Evolutionary conservation across 2,113 vertebrate species (phyloP), one percentile per base, ranked within the genome.

Genomic region (Xerus inauris): DNA sequence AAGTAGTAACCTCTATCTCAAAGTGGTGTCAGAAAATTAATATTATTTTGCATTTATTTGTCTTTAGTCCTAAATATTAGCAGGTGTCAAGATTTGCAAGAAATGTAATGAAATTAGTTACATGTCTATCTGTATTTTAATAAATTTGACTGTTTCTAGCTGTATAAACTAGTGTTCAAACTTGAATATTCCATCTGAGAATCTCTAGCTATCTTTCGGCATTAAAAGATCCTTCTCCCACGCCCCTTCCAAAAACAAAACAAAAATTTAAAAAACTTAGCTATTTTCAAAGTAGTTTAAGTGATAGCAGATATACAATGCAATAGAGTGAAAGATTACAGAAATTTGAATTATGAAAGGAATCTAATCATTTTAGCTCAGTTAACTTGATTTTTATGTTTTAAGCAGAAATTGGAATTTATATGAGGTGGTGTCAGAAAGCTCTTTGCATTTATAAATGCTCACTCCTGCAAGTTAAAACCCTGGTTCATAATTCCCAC

Each of bases 401-500:
- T 98, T 95, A 98, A 98, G 97, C 98, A 98, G 98, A 98, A 99
- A 98, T 98, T 98, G 97, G 97, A 98, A 98, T 98, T 98, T 98
- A 88, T 98, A 97, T 98, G 97, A 94, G 95, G 83, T 20, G 28
- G 97, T 98, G 97, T 98, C 98, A 98, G 97, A 96, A 98, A 98
- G 98, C 98, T 98, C 97, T 98, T 96, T 98, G 98, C 98, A 98
- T 98, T 99, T 99, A 98, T 98, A 99, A 99, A 99, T 98, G 98
- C 98, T 99, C 98, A 98, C 98, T 99, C 97, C 98, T 99, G 98
- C 98, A 99, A 98, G 98, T 99, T 98, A 98, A 99, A 99, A 99
- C 98, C 98, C 98, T 98, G 98, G 90, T 98, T 99, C 97, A 92
- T 99, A 99, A 99, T 99, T 99, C 99, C 99, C 99, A 98, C 98